Evolutionary conservation across 2,888 invertebrate genomes (phyloP).

Genomic region (Heteromyza rotundicornis): DNA sequence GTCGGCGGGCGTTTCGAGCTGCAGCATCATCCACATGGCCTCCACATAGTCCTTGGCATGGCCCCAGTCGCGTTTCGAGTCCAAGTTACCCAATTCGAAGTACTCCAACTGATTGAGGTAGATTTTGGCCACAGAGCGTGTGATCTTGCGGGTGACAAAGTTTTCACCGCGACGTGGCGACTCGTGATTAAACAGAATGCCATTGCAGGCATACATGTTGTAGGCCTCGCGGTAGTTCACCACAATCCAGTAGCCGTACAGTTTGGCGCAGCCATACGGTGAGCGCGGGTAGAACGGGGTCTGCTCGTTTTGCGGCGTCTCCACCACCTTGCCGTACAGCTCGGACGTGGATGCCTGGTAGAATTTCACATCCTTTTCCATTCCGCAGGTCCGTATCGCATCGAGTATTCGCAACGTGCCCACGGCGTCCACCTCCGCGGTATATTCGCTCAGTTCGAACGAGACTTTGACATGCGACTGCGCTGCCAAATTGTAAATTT

Average conservation of each 20-base stretch:
- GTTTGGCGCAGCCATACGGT: constrained; percentile 97
- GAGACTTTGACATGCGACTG: constrained; percentile 99
- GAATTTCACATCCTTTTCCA: constrained; percentile 81
- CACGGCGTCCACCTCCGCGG: constrained; percentile 97
- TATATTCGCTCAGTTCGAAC: constrained; percentile 98
- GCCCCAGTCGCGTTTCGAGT: constrained; percentile 98
- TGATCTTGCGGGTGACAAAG: constrained; percentile 98
- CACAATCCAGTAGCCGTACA: constrained; percentile 96
- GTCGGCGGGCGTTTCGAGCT: constrained; percentile 89
- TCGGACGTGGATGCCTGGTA: constrained; percentile 98
- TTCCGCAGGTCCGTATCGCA: constrained; percentile 86
- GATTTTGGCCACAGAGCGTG: constrained; percentile 97
- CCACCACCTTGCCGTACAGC: constrained; percentile 89
- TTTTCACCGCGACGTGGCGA: constrained; percentile 95
- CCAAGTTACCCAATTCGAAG: constrained; percentile 92
- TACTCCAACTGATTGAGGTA: constrained; percentile 82
- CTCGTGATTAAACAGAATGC: constrained; percentile 96
- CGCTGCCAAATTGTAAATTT: constrained; percentile 98
- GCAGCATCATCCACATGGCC: constrained; percentile 99
- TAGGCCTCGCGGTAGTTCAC: constrained; percentile 96
- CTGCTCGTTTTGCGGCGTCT: constrained; percentile 91
- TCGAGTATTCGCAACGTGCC: constrained; percentile 90
- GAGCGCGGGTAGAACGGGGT: constrained; percentile 97
- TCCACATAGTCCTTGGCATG: constrained; percentile 96
- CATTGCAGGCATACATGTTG: constrained; percentile 94